phyloP scores from a whole-genome alignment of 2,888 invertebrate genomes.

The Ectemnius lituratus region DNA sequence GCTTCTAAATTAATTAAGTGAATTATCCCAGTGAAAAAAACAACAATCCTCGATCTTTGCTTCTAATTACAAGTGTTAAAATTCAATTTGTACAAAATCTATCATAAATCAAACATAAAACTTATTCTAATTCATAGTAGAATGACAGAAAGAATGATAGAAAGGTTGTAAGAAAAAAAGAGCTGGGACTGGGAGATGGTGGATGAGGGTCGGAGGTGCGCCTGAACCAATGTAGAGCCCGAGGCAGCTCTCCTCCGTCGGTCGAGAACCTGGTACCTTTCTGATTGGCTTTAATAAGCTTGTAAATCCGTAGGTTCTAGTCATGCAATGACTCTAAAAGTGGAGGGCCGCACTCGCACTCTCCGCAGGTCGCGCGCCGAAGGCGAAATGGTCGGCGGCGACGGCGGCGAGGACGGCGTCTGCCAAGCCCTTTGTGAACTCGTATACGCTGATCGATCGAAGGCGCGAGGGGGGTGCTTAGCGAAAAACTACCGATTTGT shows the following conservation, averaged over 20 bases:
- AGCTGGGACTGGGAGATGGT: slow-evolving; percentile 9
- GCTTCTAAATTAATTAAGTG: background rate
- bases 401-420: slow-evolving; percentile 1
- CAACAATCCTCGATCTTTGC: background rate
- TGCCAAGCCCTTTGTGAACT: slow-evolving; percentile 31
- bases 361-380: slow-evolving; percentile 1
- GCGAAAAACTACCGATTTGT: slow-evolving; percentile 54
- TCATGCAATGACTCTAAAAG: slow-evolving; percentile 73
- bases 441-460: slow-evolving; percentile 66
- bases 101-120: no score
- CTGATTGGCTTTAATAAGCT: slow-evolving; percentile 72
- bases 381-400: slow-evolving; percentile 6
- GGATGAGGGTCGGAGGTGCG: slow-evolving; percentile 23
- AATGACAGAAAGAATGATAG: background rate
- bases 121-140: background rate
- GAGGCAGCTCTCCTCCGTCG: slow-evolving; percentile 46
- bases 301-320: slow-evolving; percentile 70
- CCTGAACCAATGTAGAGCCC: slow-evolving; percentile 50
- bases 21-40: slow-evolving; percentile 2
- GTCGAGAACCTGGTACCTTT: slow-evolving; percentile 70
- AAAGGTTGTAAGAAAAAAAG: background rate
- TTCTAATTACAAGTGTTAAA: no score
- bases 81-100: no score
- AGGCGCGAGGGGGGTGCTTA: slow-evolving; percentile 23
- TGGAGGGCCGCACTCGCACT: slow-evolving; percentile 10